Evolutionary conservation across 2,888 invertebrate species (phyloP).

Genomic region (Dusona sp.): DNA sequence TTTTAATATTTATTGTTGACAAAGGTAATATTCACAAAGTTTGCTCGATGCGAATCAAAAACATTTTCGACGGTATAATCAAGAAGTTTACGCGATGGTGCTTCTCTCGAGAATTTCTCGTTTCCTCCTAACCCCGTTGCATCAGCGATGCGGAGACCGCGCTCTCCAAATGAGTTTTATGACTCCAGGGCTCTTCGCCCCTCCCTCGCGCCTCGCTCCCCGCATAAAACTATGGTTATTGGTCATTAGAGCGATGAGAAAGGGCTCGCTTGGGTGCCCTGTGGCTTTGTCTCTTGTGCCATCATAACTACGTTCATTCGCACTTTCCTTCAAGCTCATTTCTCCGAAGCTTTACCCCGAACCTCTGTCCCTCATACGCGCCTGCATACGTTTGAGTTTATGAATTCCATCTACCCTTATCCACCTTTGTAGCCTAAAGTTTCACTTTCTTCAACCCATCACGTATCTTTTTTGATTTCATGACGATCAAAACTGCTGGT

Average conservation of each 20-base stretch:
- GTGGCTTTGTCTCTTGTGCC: constrained; percentile 11
- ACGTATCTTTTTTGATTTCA: background rate
- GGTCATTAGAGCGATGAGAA: constrained; percentile 43
- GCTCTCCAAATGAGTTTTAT: constrained; percentile 33
- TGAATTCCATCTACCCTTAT: background rate
- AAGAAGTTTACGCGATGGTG: constrained; percentile 12
- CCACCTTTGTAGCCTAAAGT: background rate
- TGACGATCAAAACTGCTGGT: background rate
- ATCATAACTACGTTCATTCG: constrained; percentile 11
- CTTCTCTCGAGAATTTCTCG: constrained; percentile 17
- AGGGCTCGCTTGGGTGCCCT: constrained; percentile 13
- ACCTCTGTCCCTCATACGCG: background rate
- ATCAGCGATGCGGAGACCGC: constrained; percentile 14
- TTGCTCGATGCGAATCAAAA: constrained; percentile 5
- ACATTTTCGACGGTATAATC: constrained; percentile 15
- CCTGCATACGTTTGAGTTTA: constrained; percentile 3
- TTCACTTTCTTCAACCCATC: background rate
- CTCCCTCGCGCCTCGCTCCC: background rate
- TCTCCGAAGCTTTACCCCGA: background rate
- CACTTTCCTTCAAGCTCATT: background rate
- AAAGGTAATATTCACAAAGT: constrained; percentile 13
- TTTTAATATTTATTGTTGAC: background rate
- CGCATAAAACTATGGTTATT: constrained; percentile 38
- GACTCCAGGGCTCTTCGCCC: constrained; percentile 15
- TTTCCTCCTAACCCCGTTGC: background rate